Conservation (phyloP, 1,140 invertebrate species). For the Eulimnadia texana region DNA sequence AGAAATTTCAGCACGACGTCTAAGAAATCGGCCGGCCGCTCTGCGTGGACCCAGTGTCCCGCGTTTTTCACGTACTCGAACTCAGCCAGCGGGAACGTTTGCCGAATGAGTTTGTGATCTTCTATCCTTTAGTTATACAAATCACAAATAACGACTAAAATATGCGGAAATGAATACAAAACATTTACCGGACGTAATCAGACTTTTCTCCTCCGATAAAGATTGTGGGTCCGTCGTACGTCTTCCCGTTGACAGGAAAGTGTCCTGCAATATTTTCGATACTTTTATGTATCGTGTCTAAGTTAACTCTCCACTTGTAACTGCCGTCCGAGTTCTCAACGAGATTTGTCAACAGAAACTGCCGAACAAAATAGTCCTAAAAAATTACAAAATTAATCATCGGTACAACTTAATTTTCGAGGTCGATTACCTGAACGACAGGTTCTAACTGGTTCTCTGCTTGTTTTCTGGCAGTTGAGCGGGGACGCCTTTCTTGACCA, state of each 20-base stretch:
- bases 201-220: slow-evolving; percentile 71
- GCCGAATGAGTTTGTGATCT: slow-evolving; percentile 49
- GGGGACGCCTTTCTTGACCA: slow-evolving; percentile 39
- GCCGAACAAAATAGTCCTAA: slow-evolving; percentile 33
- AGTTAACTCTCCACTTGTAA: slow-evolving; percentile 56
- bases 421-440: slow-evolving; percentile 30
- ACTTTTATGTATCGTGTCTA: slow-evolving; percentile 48
- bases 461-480: slow-evolving; percentile 47
- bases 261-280: slow-evolving; percentile 44
- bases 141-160: not conserved
- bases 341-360: slow-evolving; percentile 68
- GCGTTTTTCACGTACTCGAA: slow-evolving; percentile 59
- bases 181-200: slow-evolving; percentile 50
- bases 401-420: too few species aligned
- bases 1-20: slow-evolving; percentile 28
- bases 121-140: slow-evolving; percentile 31
- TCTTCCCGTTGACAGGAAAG: slow-evolving; percentile 37
- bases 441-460: slow-evolving; percentile 37
- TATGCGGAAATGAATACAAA: not conserved
- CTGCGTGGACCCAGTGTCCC: slow-evolving; percentile 84
- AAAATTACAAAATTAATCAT: too few species aligned
- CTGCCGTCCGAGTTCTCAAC: slow-evolving; percentile 42
- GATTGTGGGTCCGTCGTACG: slow-evolving; percentile 51
- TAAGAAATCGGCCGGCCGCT: slow-evolving; percentile 70
- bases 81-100: slow-evolving; percentile 58